phyloP scores from a whole-genome alignment of 2,797 vertebrate species.

The Ficedula albicollis region DNA sequence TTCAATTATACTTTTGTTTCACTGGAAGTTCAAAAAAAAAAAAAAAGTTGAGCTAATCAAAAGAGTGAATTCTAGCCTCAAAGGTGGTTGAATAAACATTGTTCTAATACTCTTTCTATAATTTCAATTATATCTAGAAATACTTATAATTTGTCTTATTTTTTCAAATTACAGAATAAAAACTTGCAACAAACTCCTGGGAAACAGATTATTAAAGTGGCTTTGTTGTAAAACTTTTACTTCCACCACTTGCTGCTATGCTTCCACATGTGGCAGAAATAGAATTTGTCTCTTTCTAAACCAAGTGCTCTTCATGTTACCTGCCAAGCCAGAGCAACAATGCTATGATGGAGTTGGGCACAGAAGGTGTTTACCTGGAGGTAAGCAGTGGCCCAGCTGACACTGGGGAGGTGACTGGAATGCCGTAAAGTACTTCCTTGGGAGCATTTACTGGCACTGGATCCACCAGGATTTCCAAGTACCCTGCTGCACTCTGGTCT shows the following conservation, averaged over 20 bases:
- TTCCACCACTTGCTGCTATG: neutral
- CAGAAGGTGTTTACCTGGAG: slow-evolving; percentile 34
- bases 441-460: slow-evolving; percentile 63
- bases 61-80: neutral
- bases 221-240: neutral
- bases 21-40: neutral
- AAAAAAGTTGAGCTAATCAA: neutral
- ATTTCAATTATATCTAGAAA: neutral
- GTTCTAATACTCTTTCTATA: neutral
- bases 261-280: neutral
- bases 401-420: slow-evolving; percentile 46
- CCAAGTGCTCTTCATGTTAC: neutral
- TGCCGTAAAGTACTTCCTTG: neutral
- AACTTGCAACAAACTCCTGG: neutral
- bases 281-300: neutral
- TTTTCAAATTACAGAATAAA: neutral
- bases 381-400: slow-evolving; percentile 47
- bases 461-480: slow-evolving; percentile 80
- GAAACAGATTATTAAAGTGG: neutral
- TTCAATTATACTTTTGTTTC: neutral
- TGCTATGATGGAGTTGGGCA: neutral
- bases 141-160: neutral
- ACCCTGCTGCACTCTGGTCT: slow-evolving; percentile 61
- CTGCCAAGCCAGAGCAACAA: neutral
- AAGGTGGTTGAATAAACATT: neutral